These are phyloP conservation scores for Latrodectus elegans DNA, from an alignment of 2,888 invertebrate genomes.

Conservation along the genomic window DNA sequence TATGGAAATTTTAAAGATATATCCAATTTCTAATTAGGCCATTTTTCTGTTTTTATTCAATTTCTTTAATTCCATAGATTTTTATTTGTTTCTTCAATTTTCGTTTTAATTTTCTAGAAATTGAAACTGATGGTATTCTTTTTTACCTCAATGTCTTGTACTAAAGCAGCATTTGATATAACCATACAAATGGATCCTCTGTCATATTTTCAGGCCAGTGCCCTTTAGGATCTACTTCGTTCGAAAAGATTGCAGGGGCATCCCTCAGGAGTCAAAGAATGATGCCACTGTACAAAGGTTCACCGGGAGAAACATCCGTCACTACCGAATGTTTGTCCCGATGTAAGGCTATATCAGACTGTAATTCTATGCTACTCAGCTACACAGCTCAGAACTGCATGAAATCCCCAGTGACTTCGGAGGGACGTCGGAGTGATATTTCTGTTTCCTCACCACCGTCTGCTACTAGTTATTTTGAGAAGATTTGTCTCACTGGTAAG, in stretches of 20 bases:
- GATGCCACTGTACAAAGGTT: slow-evolving; percentile 68
- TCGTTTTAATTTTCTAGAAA: too few species aligned
- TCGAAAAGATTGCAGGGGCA: slow-evolving; percentile 71
- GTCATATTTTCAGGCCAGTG: slow-evolving; percentile 68
- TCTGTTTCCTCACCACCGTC: slow-evolving; percentile 73
- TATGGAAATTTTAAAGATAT: too few species aligned
- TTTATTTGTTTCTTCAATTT: too few species aligned
- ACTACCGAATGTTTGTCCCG: slow-evolving; percentile 70
- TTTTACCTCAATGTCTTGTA: too few species aligned
- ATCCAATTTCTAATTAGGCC: too few species aligned
- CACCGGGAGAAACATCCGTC: slow-evolving; percentile 43
- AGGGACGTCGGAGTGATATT: slow-evolving; percentile 55
- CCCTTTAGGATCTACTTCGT: slow-evolving; percentile 70
- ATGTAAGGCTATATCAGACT: slow-evolving; percentile 70
- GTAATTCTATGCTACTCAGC: slow-evolving; percentile 71
- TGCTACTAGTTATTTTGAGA: slow-evolving; percentile 80
- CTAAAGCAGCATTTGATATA: too few species aligned
- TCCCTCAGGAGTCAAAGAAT: slow-evolving; percentile 69
- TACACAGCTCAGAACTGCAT: slow-evolving; percentile 71
- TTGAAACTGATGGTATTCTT: too few species aligned
- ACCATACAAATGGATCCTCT: background rate
- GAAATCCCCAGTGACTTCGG: slow-evolving; percentile 32
- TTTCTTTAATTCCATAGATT: too few species aligned
- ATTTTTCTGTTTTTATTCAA: too few species aligned
- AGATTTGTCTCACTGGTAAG: slow-evolving; percentile 80